Evolutionary conservation across 2,888 invertebrate species (phyloP).

Genomic region (Portevinia maculata): DNA sequence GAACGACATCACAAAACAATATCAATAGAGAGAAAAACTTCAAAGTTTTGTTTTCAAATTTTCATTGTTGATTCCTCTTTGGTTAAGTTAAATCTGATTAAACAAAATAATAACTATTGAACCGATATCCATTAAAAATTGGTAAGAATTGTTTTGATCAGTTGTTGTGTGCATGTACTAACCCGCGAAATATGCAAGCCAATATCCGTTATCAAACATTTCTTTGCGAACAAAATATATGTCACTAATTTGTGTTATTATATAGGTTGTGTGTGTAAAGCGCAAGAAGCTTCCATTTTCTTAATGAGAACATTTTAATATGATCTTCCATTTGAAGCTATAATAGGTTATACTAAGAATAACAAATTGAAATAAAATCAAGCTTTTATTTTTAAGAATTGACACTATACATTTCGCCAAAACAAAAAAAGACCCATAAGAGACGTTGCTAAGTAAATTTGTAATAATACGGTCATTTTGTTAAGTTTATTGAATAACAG

Average conservation of each 20-base stretch:
- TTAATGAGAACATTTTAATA: too few relatives aligned
- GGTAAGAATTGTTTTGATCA: conserved; percentile 69
- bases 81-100: conserved; percentile 30
- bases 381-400: too few relatives aligned
- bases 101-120: conserved; percentile 54
- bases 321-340: too few relatives aligned
- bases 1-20: conserved; percentile 31
- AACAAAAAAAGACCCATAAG: too few relatives aligned
- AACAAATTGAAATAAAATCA: too few relatives aligned
- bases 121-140: conserved; percentile 60
- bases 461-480: too few relatives aligned
- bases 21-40: conserved; percentile 29
- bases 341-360: too few relatives aligned
- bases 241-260: conserved; percentile 48
- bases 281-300: too few relatives aligned
- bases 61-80: conserved; percentile 47
- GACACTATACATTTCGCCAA: too few relatives aligned
- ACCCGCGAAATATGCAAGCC: conserved; percentile 49
- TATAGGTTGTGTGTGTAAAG: not conserved
- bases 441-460: too few relatives aligned
- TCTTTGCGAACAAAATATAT: conserved; percentile 23
- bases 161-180: conserved; percentile 65
- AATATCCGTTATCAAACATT: conserved; percentile 7
- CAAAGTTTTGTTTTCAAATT: conserved; percentile 45
- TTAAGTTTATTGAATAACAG: too few relatives aligned